These are phyloP conservation scores for Charaxes varanes DNA, from an alignment of 1,140 invertebrate genomes.

Conservation along the genomic window DNA sequence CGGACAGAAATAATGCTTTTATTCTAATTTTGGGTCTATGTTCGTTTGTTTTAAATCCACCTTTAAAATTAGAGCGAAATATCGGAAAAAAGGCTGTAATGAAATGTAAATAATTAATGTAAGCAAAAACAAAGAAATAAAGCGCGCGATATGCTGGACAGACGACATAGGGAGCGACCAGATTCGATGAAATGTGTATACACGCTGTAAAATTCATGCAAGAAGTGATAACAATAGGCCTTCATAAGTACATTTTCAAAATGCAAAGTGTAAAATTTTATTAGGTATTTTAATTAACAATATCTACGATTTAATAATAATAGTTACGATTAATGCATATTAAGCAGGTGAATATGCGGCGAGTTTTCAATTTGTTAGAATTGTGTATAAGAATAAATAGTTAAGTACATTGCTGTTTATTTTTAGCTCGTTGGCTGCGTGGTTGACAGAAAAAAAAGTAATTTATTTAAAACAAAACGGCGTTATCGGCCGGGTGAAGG, in stretches of 20 bases:
- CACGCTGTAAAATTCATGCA: not conserved
- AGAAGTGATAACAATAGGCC: not conserved
- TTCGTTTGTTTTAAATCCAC: no score
- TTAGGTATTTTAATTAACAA: slow-evolving; percentile 4
- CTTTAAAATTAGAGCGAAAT: no score
- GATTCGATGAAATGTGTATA: no score
- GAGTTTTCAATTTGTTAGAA: slow-evolving; percentile 1
- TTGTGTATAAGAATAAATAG: not conserved
- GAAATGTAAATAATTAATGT: no score
- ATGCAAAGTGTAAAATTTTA: slow-evolving; percentile 1
- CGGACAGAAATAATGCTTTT: no score
- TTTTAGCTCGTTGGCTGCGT: not conserved
- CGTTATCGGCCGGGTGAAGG: slow-evolving; percentile 37
- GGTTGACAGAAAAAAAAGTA: slow-evolving; percentile 18
- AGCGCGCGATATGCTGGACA: no score
- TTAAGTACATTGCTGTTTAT: slow-evolving; percentile 12
- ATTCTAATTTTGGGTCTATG: no score
- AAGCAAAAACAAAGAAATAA: no score
- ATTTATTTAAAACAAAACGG: slow-evolving; percentile 40
- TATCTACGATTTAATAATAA: slow-evolving; percentile 5
- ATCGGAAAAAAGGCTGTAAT: no score
- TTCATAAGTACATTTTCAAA: slow-evolving; percentile 1
- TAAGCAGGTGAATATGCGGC: slow-evolving; percentile 1
- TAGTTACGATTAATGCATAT: slow-evolving; percentile 1
- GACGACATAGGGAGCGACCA: no score